Conservation (phyloP, 2,113 vertebrate genomes). For the Epinephelus moara region DNA sequence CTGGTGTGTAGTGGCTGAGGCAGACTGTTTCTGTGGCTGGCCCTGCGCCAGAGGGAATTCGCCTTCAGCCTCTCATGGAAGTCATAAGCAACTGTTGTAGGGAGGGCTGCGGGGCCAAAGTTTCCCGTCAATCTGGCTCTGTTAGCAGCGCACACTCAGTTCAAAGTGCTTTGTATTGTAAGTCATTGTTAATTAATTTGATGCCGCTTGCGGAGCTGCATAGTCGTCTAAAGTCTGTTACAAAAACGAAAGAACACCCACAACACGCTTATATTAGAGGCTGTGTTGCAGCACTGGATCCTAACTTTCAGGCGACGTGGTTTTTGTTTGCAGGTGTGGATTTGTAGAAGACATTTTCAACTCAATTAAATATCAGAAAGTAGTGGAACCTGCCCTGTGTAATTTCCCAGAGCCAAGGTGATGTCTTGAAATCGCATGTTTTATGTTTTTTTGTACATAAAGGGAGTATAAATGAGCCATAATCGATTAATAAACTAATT, state of each 20-base stretch:
- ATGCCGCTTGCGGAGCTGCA: constrained; percentile 77
- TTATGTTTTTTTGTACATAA: no score
- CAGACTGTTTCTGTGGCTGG: constrained; percentile 44
- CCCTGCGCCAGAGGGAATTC: constrained; percentile 72
- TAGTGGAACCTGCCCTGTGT: no score
- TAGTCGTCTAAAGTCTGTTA: constrained; percentile 60
- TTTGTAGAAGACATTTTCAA: neutral
- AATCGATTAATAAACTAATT: no score
- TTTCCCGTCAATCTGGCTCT: constrained; percentile 81
- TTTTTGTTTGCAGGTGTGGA: neutral
- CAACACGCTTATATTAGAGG: neutral
- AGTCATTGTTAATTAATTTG: constrained; percentile 87
- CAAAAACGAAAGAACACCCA: constrained; percentile 37
- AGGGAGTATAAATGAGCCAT: no score
- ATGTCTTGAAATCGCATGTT: no score
- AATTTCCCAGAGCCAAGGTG: no score
- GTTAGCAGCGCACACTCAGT: constrained; percentile 69
- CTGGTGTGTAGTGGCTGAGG: neutral
- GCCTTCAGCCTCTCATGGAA: constrained; percentile 58
- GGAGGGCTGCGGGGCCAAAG: constrained; percentile 76
- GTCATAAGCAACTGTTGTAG: constrained; percentile 77
- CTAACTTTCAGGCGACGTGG: neutral
- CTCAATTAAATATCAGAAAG: neutral
- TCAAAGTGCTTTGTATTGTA: constrained; percentile 84
- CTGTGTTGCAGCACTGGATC: constrained; percentile 27